Base-by-base conservation (phyloP, 2,888 invertebrate species). In the Oligia fasciuncula region DNA sequence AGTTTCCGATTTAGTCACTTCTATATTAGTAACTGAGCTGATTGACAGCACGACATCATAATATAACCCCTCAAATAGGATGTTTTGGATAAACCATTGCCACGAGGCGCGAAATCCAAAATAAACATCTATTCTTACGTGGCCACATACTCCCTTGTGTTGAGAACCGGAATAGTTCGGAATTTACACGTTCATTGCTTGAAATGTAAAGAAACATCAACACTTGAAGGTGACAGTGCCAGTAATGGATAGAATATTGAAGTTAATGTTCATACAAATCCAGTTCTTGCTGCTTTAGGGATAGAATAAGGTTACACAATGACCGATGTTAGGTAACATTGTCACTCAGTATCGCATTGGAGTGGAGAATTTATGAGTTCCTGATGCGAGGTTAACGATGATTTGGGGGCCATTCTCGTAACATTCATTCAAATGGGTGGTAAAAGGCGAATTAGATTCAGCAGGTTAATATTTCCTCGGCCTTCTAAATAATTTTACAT, bases 81-180 rank as follows among this genome's bases (percentile, higher is more conserved):
- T 93, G 93, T 94, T 93, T 90, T 90, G 91, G 84, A 85, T 87
- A 83, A 90, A 88, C 84, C 82, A 84, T 85, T 88, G 89, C 91
- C 93, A 93, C 93, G 93, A 93, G 93, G 91, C 93, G 87, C 80
- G 87, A 86, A 89, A 90, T 88, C 79, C 90, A 92, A 90, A 92
- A 92, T 91, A 93, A 91, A 91, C 92, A 89, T 83, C 90, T 92
- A 92, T 92, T 92, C 91, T 89, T 88, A 86, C 79, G 80, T 79
- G 81, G 73, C 85, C 80, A 85, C 82, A 80, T 81, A 85, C 80
- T 75, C 83, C 76, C 65, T 68, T 67, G 51, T 68, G 65, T 76
- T 82, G 46, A 73, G 46, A 81, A 81, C 77, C 66, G 76, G 67
- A 76, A 85, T 85, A 72, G 79, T 83, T 84, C 68, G 73, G 46